Base-by-base conservation (phyloP, 1,140 invertebrate species). In the Drosophila hydei region DNA sequence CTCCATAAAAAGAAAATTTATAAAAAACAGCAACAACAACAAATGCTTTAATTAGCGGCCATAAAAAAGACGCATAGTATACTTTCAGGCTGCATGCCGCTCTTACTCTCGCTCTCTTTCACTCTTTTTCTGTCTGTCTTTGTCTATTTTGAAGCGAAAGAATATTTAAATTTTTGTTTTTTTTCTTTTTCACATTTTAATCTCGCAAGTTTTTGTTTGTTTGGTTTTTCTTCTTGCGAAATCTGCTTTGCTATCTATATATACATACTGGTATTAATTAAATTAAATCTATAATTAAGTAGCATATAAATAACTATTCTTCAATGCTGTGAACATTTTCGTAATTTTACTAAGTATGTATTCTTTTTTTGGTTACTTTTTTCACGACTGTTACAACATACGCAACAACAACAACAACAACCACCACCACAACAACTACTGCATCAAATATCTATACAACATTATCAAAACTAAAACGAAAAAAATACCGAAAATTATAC, bases 301-400 rank as follows among this genome's bases (percentile, higher is more conserved):
- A 77, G 60, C 55, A 63, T 77, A 69, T 16, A 73, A 67, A 65
- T 63, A 45, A 50, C 33, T 77, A 68, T 79, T 62, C 63, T 59
- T 77, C 52, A 63, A 83, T 71, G 79, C 78, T 80, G 72, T 83
- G 54, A 64, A 68, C 62, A 88, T 70, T 75, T 73, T 67, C 65
- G 74, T 87, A 87, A 72, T 60, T 42, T 42, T 83, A 88, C 75
- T 87, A 81, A 80, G 76, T 72, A 84, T 63, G 58, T 56, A 67
- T 45, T 59, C 62, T 85, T 75, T 63, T n/a, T 83, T 88, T 89
- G 51, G 80, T 79, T 88, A 79, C 48, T 76, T 58, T 62, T 88
- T 76, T 88, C 84, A 88, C 78, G 64, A 87, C 75, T 69, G 63
- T 83, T 73, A 81, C 72, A 71, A 75, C 59, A 54, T 27, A 65